Evolutionary conservation across 2,113 vertebrate species (phyloP).

Genomic region (Phalacrocorax carbo): DNA sequence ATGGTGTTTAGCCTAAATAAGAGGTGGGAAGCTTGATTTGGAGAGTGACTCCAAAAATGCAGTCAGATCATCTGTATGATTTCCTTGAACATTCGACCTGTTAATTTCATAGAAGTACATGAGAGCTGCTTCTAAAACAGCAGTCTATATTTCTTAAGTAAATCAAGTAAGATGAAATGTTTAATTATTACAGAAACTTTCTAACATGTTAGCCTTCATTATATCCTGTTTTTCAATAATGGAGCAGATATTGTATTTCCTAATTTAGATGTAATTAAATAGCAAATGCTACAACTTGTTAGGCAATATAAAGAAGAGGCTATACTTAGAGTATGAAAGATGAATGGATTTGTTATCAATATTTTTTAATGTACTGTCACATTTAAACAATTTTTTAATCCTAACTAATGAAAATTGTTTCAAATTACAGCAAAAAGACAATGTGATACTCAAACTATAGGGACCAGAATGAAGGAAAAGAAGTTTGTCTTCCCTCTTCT

Average conservation of each 20-base stretch:
- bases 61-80: not conserved
- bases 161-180: constrained; percentile 5
- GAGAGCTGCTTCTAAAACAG: not conserved
- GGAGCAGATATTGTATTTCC: not conserved
- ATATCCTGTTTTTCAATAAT: not conserved
- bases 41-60: not conserved
- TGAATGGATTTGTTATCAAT: not conserved
- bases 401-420: not conserved
- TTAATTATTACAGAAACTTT: not conserved
- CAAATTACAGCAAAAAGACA: not conserved
- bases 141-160: not conserved
- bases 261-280: constrained; percentile 7
- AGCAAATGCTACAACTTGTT: not conserved
- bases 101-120: not conserved
- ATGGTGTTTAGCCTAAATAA: too few relatives aligned
- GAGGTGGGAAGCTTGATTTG: not conserved
- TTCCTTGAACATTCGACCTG: not conserved
- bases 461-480: not conserved
- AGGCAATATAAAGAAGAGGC: not conserved
- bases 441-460: not conserved
- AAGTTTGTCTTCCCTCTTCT: not conserved
- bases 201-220: not conserved
- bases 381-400: not conserved
- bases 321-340: not conserved
- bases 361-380: not conserved